Percentiles rank a stretch among this genome's conserved stretches.
phyloP scores from a whole-genome alignment of 2,888 invertebrate species.

The Belgica antarctica region DNA sequence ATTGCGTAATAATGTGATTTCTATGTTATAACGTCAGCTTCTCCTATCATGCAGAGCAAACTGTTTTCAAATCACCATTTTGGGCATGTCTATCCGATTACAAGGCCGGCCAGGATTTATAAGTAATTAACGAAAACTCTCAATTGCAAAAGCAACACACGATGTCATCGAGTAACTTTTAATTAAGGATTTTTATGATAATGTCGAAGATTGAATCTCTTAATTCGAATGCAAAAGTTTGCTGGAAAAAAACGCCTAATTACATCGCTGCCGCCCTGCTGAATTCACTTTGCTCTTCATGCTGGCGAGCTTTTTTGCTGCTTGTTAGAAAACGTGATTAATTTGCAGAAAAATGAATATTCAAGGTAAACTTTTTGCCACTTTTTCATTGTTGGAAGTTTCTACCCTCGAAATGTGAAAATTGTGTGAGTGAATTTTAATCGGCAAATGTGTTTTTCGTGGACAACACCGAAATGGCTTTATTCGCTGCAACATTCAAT shows the following conservation, averaged over 20 bases:
- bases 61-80: too few relatives aligned
- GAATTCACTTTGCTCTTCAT: conserved; percentile 31
- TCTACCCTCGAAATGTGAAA: background rate
- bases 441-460: background rate
- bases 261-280: conserved; percentile 15
- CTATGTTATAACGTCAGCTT: too few relatives aligned
- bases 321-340: conserved; percentile 31
- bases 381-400: background rate
- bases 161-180: background rate
- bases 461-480: background rate
- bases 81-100: too few relatives aligned
- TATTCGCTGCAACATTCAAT: too few relatives aligned
- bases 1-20: conserved; percentile 20
- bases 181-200: conserved; percentile 9
- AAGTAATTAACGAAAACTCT: background rate
- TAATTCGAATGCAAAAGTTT: background rate
- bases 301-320: conserved; percentile 11
- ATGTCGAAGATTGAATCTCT: background rate
- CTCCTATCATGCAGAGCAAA: too few relatives aligned
- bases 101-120: background rate
- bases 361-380: conserved; percentile 21
- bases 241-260: background rate
- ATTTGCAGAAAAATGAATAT: conserved; percentile 28
- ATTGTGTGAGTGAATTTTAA: background rate
- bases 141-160: background rate